Evolutionary conservation across 1,140 invertebrate species (phyloP), one percentile per base, ranked within the genome.

Genomic region (Lordiphosa collinella): DNA sequence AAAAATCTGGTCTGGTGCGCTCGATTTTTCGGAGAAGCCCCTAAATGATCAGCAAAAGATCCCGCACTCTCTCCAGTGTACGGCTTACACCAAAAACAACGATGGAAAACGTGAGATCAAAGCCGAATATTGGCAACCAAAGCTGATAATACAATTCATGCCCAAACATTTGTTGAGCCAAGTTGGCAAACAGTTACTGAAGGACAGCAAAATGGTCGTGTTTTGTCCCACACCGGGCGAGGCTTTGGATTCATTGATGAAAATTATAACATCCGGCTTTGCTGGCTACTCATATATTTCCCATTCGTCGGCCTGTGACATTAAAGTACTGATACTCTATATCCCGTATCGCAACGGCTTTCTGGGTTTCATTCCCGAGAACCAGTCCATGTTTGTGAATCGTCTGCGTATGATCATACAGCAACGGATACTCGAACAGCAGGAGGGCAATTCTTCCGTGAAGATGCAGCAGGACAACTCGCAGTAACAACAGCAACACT

Each of bases 301-400:
- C 5, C 78, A 73, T 40, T 31, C 58, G 8, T 87, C 93, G 1
- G 87, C 93, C 16, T 97, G 96, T 87, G 96, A 97, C 55, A 96
- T 98, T 40, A 96, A 97, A 89, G 96, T 99, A 2, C 90, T 99
- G 14, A 95, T 99, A 50, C 89, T 99, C 1, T 98, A 97, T 87
- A 97, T 96, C 2, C 92, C 93, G 0, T 97, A 98, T 66, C 97
- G 97, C 82, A 93, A 95, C 79, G 93, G 95, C 0, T 98, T 96
- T 87, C 91, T 98, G 10, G 97, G 97, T 3, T 97, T 98, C 74
- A 98, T 99, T 82, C 97, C 97, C 1, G 97, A 97, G 84, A 97
- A 99, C 89, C 97, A 99, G 90, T 92, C 92, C 0, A 90, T 91
- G 14, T 96, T 97, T 85, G 94, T 96, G 12, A 94, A 95, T 74